These are phyloP conservation scores for Drosophila longiperda DNA, from an alignment of 2,888 invertebrate genomes.

Conservation along the genomic window DNA sequence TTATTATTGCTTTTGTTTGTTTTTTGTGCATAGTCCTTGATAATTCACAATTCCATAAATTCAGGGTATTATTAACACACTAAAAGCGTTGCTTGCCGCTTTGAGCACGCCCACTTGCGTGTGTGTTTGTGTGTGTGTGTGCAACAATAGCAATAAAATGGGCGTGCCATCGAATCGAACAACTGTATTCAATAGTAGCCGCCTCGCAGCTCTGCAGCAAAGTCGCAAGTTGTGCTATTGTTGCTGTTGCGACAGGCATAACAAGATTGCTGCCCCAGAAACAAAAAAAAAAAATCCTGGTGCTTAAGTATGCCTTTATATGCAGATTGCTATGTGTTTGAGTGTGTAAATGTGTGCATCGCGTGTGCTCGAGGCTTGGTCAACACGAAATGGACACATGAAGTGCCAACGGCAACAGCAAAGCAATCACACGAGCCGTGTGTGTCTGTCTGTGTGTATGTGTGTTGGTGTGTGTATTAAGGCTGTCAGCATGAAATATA, in stretches of 20 bases:
- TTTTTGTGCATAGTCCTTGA: constrained; percentile 41
- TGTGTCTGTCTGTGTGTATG: neutral
- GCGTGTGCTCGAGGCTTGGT: constrained; percentile 53
- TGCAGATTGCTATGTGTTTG: constrained; percentile 5
- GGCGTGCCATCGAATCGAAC: constrained; percentile 47
- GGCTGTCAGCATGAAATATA: constrained; percentile 44
- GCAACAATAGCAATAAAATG: constrained; percentile 15
- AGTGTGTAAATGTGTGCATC: constrained; percentile 45
- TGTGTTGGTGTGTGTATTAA: constrained; percentile 4
- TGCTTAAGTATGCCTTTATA: constrained; percentile 12
- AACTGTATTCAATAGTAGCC: constrained; percentile 56
- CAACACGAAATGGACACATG: constrained; percentile 52
- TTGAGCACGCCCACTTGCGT: constrained; percentile 51
- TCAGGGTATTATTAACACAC: constrained; percentile 58
- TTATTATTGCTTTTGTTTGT: neutral
- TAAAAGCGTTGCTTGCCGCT: constrained; percentile 19
- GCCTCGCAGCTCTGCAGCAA: constrained; percentile 4
- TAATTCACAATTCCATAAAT: constrained; percentile 44
- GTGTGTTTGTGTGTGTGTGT: constrained; percentile 52
- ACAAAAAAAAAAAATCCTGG: constrained; percentile 5
- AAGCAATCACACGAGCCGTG: constrained; percentile 8
- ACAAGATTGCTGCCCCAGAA: constrained; percentile 7
- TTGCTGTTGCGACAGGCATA: constrained; percentile 4
- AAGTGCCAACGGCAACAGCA: constrained; percentile 49
- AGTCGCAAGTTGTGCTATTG: constrained; percentile 21